Evolutionary conservation across 1,140 invertebrate genomes (phyloP), one percentile per base, ranked within the genome.

Genomic region (Saccostrea cuccullata): DNA sequence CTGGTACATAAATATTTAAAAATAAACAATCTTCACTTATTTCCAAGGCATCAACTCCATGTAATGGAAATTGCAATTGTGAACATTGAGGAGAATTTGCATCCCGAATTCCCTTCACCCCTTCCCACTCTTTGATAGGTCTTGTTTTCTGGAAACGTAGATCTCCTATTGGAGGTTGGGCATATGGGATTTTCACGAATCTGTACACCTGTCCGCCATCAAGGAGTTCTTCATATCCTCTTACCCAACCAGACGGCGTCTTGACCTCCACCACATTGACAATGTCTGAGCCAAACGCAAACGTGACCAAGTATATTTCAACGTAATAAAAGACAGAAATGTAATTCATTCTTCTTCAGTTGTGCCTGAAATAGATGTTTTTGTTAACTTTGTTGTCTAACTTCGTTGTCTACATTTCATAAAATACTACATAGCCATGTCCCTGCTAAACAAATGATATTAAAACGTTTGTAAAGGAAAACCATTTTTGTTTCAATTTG

Each of bases 1-100:
- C 36, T n/a, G 90, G 88, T 8, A 90, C 88, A 67, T 89, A 90
- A 11, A 90, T 56, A 84, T 90, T 90, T 6, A 90, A 30, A 84
- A 84, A 87, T 23, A 90, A 82, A 23, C 90, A 90, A 73, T 90
- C 88, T 84, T 90, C 90, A 26, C 26, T 26, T 8, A 5, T 73
- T 73, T 73, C 70, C 30, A 30, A 12, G 11, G 70, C 26, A 73
- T 73, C 70, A 73, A 73, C 30, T 26, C 70, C 70, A 2, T 26
- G 70, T 36, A 26, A 30, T 12, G 70, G 70, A 73, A 3, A 36
- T 13, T 26, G 23, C 4, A 73, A 11, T 36, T 73, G 70, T 30
- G 70, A 26, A 73, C 70, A 73, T 0, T 73, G 70, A 73, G 70
- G 70, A 26, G 26, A 30, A 30, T 73, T 73, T 0, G 13, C 26